Percentiles rank a stretch among this genome's conserved stretches.
phyloP scores from a whole-genome alignment of 2,797 vertebrate species.

The Gorsachius magnificus region DNA sequence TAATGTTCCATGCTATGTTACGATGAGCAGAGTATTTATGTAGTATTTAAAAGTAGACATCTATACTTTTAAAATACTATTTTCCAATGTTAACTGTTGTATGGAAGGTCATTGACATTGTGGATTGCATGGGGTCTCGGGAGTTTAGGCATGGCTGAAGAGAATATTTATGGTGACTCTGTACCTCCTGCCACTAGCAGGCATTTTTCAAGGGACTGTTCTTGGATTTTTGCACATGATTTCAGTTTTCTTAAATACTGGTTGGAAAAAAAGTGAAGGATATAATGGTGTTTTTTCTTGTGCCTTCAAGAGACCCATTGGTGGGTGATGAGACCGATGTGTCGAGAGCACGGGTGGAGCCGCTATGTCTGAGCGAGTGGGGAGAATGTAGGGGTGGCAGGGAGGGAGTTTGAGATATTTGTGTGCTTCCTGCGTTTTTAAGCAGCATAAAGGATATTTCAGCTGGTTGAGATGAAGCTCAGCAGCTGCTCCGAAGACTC shows the following conservation, averaged over 20 bases:
- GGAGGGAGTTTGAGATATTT: not conserved
- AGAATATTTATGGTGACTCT: conserved; percentile 1
- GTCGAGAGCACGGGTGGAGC: not conserved
- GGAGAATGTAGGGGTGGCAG: not conserved
- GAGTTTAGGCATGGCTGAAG: not conserved
- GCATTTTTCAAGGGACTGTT: not conserved
- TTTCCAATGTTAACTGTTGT: not conserved
- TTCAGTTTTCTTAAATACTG: not conserved
- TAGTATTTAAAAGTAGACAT: not conserved
- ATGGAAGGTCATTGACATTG: not conserved
- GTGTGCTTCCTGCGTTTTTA: not conserved
- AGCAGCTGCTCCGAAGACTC: conserved; percentile 44
- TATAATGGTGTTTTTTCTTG: not conserved
- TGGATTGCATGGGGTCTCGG: not conserved
- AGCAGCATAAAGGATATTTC: not conserved
- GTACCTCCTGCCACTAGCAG: not conserved
- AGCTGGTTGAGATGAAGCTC: conserved; percentile 27
- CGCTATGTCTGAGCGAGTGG: accelerated
- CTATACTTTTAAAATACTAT: not conserved
- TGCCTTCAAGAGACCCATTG: not conserved
- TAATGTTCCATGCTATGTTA: not conserved
- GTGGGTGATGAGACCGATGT: not conserved
- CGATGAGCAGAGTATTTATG: not conserved
- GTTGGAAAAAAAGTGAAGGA: not conserved
- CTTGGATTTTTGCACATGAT: not conserved